phyloP scores from a whole-genome alignment of 2,797 vertebrate species.

The Potorous gilbertii region DNA sequence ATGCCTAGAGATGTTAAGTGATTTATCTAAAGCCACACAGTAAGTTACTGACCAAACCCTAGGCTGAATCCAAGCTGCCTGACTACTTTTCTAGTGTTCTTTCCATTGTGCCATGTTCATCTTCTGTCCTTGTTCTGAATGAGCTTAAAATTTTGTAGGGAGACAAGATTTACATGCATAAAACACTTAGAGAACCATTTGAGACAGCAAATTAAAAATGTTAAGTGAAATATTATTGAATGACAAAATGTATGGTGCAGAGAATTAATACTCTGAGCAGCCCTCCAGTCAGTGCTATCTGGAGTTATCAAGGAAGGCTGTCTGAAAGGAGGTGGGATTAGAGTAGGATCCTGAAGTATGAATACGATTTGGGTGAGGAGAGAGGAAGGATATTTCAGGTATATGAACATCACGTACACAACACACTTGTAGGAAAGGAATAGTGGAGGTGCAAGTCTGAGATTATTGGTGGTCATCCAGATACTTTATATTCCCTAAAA shows the following conservation, averaged over 20 bases:
- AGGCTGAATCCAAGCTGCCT: background rate
- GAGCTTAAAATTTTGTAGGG: background rate
- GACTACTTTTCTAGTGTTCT: background rate
- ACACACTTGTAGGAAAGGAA: background rate
- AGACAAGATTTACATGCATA: background rate
- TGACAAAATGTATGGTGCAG: slow-evolving; percentile 6
- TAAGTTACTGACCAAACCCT: background rate
- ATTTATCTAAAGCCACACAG: background rate
- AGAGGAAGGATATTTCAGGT: background rate
- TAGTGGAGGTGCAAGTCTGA: background rate
- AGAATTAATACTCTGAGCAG: background rate
- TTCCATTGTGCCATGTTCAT: background rate
- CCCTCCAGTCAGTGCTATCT: background rate
- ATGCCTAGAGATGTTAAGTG: background rate
- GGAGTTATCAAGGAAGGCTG: background rate
- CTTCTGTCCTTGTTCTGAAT: slow-evolving; percentile 27
- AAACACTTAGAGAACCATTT: background rate
- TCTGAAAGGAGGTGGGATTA: slow-evolving; percentile 23
- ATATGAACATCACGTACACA: background rate
- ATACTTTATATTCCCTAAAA: background rate
- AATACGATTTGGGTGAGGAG: background rate
- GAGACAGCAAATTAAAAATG: background rate
- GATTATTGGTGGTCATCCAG: background rate
- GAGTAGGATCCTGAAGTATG: background rate
- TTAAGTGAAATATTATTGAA: slow-evolving; percentile 22